Evolutionary conservation across 2,797 vertebrate species (phyloP).

Genomic region (Clarias pachynema): DNA sequence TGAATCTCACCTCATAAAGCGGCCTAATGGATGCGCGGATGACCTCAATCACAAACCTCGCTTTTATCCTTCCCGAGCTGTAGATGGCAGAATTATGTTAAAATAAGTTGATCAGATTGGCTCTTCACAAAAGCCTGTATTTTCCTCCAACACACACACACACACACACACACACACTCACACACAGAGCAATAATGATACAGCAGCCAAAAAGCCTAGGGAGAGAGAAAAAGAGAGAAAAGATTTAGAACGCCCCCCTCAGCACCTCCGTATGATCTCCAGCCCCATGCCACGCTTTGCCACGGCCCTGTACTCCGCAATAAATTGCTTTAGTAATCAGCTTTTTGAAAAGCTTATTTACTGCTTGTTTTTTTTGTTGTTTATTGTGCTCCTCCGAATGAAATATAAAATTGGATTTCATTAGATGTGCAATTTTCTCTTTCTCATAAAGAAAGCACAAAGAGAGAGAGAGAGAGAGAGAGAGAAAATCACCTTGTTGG

Average conservation of each 20-base stretch:
- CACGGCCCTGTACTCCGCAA: constrained; percentile 77
- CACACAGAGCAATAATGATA: constrained; percentile 35
- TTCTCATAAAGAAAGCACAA: constrained; percentile 67
- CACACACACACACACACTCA: not conserved
- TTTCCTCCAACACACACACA: constrained; percentile 60
- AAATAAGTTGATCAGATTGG: constrained; percentile 85
- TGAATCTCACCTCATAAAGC: constrained; percentile 80
- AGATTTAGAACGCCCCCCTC: constrained; percentile 37
- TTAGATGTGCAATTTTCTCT: constrained; percentile 81
- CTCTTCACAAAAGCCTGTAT: constrained; percentile 69
- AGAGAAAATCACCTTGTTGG: constrained; percentile 69
- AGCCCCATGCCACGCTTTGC: constrained; percentile 61
- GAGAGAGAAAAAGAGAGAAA: constrained; percentile 34
- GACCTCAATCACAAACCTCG: constrained; percentile 85
- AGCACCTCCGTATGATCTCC: constrained; percentile 37
- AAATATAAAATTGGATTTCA: constrained; percentile 84
- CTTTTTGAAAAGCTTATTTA: constrained; percentile 86
- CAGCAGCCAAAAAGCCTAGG: constrained; percentile 49
- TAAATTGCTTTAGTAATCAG: constrained; percentile 85
- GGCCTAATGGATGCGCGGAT: constrained; percentile 82
- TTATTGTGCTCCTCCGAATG: constrained; percentile 81
- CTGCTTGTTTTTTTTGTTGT: constrained; percentile 82
- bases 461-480: not conserved
- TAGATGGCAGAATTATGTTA: constrained; percentile 69
- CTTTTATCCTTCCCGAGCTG: constrained; percentile 77